Evolutionary conservation across 2,113 vertebrate species (phyloP).

Genomic region (Dipodomys spectabilis): DNA sequence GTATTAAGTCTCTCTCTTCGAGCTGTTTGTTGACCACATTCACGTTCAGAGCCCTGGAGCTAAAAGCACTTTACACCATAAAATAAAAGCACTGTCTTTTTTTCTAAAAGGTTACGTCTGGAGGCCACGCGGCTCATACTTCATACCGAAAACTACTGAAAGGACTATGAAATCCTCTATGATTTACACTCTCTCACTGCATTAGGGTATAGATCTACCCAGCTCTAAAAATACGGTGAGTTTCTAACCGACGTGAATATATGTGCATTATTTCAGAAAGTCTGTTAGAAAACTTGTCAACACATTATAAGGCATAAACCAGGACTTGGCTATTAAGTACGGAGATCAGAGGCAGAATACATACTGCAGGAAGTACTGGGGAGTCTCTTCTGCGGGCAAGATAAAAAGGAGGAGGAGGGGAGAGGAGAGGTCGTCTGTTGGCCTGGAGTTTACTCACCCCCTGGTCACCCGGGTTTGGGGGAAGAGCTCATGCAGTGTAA

Average conservation of each 20-base stretch:
- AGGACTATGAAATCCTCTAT: constrained; percentile 90
- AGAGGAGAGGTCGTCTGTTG: constrained; percentile 76
- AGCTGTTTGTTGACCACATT: constrained; percentile 91
- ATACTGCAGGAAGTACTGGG: constrained; percentile 84
- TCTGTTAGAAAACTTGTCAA: constrained; percentile 91
- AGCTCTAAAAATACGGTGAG: constrained; percentile 87
- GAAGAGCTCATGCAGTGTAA: constrained; percentile 75
- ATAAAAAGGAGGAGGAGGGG: constrained; percentile 64
- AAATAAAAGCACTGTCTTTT: constrained; percentile 92
- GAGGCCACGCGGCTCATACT: constrained; percentile 91
- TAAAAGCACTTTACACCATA: constrained; percentile 93
- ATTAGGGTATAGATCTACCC: constrained; percentile 90
- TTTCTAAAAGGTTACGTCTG: constrained; percentile 91
- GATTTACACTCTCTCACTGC: constrained; percentile 90
- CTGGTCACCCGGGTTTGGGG: constrained; percentile 82
- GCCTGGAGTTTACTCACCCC: constrained; percentile 79
- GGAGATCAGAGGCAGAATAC: constrained; percentile 85
- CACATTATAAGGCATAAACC: constrained; percentile 89
- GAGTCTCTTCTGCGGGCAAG: constrained; percentile 83
- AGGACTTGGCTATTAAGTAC: constrained; percentile 87
- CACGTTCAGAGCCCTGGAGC: constrained; percentile 90
- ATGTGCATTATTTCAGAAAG: constrained; percentile 90
- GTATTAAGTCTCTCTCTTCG: constrained; percentile 77
- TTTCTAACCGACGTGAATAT: constrained; percentile 88
- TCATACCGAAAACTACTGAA: constrained; percentile 92